phyloP scores from a whole-genome alignment of 2,113 vertebrate species.

The Pangasianodon hypophthalmus region DNA sequence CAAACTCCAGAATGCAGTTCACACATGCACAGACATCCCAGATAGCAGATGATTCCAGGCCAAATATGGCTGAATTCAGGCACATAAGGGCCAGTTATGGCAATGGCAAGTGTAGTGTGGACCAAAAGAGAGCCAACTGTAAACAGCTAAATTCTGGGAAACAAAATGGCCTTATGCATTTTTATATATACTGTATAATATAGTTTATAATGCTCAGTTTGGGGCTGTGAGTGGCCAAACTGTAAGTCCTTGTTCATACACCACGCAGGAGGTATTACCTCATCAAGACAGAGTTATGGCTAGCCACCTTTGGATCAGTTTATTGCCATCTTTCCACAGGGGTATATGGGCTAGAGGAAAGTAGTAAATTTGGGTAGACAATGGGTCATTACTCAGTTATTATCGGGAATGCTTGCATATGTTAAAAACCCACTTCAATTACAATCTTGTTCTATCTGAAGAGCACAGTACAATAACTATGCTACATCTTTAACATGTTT shows the following conservation, averaged over 20 bases:
- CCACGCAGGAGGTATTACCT: neutral
- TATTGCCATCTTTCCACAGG: neutral
- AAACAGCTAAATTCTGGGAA: neutral
- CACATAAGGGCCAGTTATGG: conserved; percentile 7
- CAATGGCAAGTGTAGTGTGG: neutral
- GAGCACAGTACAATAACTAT: neutral
- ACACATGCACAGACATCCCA: conserved; percentile 45
- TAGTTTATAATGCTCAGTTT: neutral
- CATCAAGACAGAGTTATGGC: neutral
- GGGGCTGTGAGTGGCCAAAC: neutral
- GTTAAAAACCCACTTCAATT: neutral
- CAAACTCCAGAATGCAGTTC: conserved; percentile 73
- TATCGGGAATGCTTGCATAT: conserved; percentile 17
- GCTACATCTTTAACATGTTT: neutral
- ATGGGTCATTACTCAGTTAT: neutral
- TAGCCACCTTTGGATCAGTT: neutral
- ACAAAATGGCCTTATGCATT: neutral
- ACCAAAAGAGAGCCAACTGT: conserved; percentile 5
- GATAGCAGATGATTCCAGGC: conserved; percentile 2
- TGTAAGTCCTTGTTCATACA: neutral
- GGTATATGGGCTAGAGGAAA: neutral
- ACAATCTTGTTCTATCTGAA: neutral
- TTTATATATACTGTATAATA: neutral
- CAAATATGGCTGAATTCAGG: neutral
- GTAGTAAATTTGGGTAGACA: neutral